Conservation (phyloP, 2,797 vertebrate species). For the Alcedo quadribrachys region DNA sequence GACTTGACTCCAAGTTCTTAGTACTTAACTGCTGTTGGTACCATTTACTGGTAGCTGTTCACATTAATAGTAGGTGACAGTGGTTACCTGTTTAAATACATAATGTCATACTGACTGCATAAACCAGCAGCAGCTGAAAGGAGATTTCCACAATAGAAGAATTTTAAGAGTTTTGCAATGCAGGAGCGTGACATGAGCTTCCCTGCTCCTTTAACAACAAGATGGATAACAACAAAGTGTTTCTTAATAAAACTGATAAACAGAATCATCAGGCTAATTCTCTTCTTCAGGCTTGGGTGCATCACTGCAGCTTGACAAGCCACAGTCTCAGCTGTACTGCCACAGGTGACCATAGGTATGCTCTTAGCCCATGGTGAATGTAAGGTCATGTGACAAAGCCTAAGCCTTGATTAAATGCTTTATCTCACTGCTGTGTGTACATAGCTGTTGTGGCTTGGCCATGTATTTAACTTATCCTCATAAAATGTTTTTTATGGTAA, state of each 20-base stretch:
- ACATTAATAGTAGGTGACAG: not conserved
- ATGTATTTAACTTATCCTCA: not conserved
- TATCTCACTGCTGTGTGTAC: not conserved
- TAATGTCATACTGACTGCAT: not conserved
- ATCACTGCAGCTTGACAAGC: not conserved
- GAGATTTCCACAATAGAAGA: not conserved
- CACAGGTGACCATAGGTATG: not conserved
- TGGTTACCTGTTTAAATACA: not conserved
- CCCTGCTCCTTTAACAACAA: not conserved
- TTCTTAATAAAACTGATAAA: not conserved
- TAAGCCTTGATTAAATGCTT: not conserved
- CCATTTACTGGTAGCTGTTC: not conserved
- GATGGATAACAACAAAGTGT: not conserved
- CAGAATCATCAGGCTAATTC: not conserved
- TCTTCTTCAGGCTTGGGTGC: not conserved
- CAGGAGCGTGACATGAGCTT: not conserved
- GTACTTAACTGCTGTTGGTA: accelerated
- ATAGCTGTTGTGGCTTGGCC: not conserved
- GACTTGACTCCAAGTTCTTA: not conserved
- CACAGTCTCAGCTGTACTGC: not conserved
- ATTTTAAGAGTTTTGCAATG: not conserved
- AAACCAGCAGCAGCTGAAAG: not conserved
- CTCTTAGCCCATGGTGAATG: not conserved
- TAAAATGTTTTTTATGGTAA: not conserved
- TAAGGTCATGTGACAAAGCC: not conserved